These are phyloP conservation scores for Charanyca ferruginea DNA, from an alignment of 2,888 invertebrate species.

Conservation along the genomic window DNA sequence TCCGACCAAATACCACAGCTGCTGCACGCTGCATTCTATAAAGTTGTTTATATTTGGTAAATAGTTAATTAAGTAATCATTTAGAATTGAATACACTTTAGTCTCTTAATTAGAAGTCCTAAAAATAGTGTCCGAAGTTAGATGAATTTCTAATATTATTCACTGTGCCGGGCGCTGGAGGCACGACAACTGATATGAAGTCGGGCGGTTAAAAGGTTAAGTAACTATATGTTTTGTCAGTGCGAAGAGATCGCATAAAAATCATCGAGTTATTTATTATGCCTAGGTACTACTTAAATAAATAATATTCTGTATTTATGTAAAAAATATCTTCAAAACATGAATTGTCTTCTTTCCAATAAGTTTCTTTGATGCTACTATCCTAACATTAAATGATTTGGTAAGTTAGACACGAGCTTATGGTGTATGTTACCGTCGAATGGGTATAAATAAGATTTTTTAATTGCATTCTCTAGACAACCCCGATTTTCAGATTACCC, in stretches of 20 bases:
- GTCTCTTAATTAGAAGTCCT: no score
- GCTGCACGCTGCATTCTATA: no score
- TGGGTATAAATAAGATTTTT: background rate
- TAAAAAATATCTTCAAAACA: constrained; percentile 7
- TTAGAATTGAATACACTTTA: no score
- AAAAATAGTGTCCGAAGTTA: no score
- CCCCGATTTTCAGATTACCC: no score
- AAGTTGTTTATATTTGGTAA: no score
- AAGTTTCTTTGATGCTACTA: constrained; percentile 8
- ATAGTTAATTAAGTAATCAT: no score
- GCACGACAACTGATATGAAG: no score
- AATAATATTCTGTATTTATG: background rate
- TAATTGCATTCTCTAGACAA: background rate
- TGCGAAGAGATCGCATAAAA: constrained; percentile 1
- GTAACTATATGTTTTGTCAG: background rate
- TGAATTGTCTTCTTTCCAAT: constrained; percentile 3
- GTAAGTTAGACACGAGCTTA: background rate
- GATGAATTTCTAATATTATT: no score
- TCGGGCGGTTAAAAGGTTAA: no score
- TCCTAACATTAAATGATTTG: background rate
- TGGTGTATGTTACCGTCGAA: constrained; percentile 12
- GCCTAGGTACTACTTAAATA: constrained; percentile 7
- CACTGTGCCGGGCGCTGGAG: no score
- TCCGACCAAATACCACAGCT: no score
- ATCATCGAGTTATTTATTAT: background rate